Conservation (phyloP, 2,888 invertebrate genomes). For the Xestia xanthographa region DNA sequence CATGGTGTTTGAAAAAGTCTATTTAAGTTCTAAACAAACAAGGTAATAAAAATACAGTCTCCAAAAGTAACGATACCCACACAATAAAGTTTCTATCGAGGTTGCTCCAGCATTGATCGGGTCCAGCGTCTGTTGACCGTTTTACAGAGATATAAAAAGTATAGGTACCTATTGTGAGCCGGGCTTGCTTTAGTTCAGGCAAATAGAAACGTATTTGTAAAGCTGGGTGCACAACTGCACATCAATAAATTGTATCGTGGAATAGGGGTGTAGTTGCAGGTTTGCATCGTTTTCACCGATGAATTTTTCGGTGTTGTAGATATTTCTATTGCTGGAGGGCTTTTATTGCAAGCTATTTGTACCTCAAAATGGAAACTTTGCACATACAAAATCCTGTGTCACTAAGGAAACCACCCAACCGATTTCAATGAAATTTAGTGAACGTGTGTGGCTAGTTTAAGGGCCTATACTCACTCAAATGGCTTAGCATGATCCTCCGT, state of each 20-base stretch:
- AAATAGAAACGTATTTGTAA: slow-evolving; percentile 13
- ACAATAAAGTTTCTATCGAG: not conserved
- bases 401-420: too few species aligned
- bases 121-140: slow-evolving; percentile 1
- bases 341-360: not conserved
- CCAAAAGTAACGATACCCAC: not conserved
- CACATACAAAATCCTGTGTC: not conserved
- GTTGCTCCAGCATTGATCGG: slow-evolving; percentile 3
- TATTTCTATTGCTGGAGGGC: not conserved
- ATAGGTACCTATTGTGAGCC: slow-evolving; percentile 1
- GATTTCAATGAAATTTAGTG: too few species aligned
- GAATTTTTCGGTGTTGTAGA: not conserved
- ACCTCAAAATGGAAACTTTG: not conserved
- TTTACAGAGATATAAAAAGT: slow-evolving; percentile 1
- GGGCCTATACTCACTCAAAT: too few species aligned
- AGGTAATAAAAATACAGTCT: not conserved
- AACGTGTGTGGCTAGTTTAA: too few species aligned
- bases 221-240: slow-evolving; percentile 2
- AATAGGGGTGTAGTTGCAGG: slow-evolving; percentile 13
- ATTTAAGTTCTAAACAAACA: slow-evolving; percentile 7
- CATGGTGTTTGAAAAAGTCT: not conserved
- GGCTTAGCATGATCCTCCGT: too few species aligned
- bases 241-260: slow-evolving; percentile 14
- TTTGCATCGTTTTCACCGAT: not conserved
- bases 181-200: slow-evolving; percentile 7